Conservation (phyloP, 2,888 invertebrate genomes). For the Scelioninae gen. 1 region DNA sequence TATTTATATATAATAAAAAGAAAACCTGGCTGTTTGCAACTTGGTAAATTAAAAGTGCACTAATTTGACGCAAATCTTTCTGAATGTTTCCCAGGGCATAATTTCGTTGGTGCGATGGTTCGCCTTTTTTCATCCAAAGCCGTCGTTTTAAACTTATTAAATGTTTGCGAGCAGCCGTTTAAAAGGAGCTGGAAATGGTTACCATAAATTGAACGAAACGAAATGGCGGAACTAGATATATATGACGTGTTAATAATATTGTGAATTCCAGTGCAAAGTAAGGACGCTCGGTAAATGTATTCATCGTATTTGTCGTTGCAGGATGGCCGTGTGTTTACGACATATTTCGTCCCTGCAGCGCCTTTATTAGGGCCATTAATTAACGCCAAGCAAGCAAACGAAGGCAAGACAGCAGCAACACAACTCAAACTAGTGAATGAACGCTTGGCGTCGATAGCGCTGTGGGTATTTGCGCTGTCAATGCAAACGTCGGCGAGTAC, state of each 20-base stretch:
- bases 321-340: conserved; percentile 66
- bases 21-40: too few species aligned
- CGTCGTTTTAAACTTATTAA: too few species aligned
- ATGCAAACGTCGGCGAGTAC: conserved; percentile 63
- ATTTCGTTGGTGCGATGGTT: too few species aligned
- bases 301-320: conserved; percentile 55
- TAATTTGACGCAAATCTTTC: too few species aligned
- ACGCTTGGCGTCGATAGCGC: conserved; percentile 60
- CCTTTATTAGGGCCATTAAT: conserved; percentile 70
- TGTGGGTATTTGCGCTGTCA: conserved; percentile 62
- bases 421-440: conserved; percentile 65
- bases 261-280: conserved; percentile 40
- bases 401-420: conserved; percentile 63
- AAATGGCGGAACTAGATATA: too few species aligned
- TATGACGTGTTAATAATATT: conserved; percentile 56
- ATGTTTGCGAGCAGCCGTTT: too few species aligned
- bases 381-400: conserved; percentile 67
- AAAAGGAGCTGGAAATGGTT: too few species aligned
- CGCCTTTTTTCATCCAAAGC: too few species aligned
- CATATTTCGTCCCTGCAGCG: conserved; percentile 61
- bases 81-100: too few species aligned
- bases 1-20: too few species aligned
- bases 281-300: conserved; percentile 47
- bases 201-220: too few species aligned
- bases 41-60: too few species aligned